Evolutionary conservation across 1,140 invertebrate genomes (phyloP).

Genomic region (Micrasema minimum): DNA sequence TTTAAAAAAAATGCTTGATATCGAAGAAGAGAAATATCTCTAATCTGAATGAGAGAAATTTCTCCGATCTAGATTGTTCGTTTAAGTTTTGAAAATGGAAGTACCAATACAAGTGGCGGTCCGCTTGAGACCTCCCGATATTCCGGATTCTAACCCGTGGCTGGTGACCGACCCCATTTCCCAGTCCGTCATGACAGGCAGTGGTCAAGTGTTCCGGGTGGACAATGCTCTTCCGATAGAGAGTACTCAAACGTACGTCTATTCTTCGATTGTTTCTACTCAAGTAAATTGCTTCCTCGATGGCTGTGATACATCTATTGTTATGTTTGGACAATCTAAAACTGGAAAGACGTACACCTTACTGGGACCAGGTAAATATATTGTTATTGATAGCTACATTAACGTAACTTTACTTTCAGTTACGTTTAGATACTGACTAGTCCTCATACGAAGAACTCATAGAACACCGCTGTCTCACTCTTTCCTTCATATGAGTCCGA

Average conservation of each 20-base stretch:
- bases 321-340: constrained; percentile 81
- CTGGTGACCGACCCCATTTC: constrained; percentile 67
- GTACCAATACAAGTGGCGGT: constrained; percentile 72
- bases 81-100: constrained; percentile 61
- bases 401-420: no score
- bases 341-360: constrained; percentile 84
- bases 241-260: constrained; percentile 57
- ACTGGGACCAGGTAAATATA: constrained; percentile 72
- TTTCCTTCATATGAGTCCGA: no score
- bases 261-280: constrained; percentile 30
- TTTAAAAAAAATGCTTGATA: no score
- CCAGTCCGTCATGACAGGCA: constrained; percentile 68
- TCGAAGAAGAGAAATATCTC: no score
- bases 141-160: constrained; percentile 64
- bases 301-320: constrained; percentile 78
- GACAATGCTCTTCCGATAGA: constrained; percentile 71
- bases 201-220: constrained; percentile 68
- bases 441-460: no score
- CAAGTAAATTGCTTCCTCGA: constrained; percentile 73
- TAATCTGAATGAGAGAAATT: no score
- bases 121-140: constrained; percentile 65
- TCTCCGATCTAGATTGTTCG: no score
- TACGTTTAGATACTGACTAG: no score
- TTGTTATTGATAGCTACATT: no score
- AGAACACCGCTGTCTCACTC: no score